Conservation (phyloP, 2,888 invertebrate genomes). For the Caenorhabditis plicata region DNA sequence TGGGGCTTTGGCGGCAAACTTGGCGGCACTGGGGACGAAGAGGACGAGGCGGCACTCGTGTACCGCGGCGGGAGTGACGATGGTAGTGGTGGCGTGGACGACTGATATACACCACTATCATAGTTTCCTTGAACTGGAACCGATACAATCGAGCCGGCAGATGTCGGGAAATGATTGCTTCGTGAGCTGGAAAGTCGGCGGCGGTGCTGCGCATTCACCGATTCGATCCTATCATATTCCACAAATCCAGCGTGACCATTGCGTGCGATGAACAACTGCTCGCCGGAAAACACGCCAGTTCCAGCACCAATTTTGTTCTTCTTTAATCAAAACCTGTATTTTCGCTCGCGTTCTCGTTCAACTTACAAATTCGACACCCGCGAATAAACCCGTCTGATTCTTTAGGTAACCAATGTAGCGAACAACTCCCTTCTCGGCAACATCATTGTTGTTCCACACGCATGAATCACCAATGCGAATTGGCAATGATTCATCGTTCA, state of each 20-base stretch:
- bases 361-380: conserved; percentile 71
- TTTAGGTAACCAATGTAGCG: conserved; percentile 70
- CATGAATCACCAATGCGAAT: conserved; percentile 68
- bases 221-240: conserved; percentile 66
- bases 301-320: conserved; percentile 70
- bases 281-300: conserved; percentile 70
- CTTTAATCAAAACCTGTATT: conserved; percentile 59
- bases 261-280: conserved; percentile 68
- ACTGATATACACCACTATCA: conserved; percentile 9
- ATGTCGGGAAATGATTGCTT: conserved; percentile 16
- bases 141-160: conserved; percentile 13
- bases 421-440: conserved; percentile 69
- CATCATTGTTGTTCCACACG: conserved; percentile 69
- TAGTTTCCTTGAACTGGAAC: conserved; percentile 14
- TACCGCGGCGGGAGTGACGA: conserved; percentile 26
- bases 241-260: conserved; percentile 69
- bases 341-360: background rate
- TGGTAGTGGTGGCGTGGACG: conserved; percentile 25
- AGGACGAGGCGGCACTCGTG: conserved; percentile 15
- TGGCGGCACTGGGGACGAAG: conserved; percentile 27
- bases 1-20: conserved; percentile 40
- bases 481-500: conserved; percentile 17
- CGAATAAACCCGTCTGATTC: conserved; percentile 67
- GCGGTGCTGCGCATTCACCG: conserved; percentile 4
- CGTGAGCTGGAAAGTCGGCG: conserved; percentile 15